These are phyloP conservation scores for Marasmarcha lunaedactyla DNA, from an alignment of 2,888 invertebrate species.

Conservation along the genomic window DNA sequence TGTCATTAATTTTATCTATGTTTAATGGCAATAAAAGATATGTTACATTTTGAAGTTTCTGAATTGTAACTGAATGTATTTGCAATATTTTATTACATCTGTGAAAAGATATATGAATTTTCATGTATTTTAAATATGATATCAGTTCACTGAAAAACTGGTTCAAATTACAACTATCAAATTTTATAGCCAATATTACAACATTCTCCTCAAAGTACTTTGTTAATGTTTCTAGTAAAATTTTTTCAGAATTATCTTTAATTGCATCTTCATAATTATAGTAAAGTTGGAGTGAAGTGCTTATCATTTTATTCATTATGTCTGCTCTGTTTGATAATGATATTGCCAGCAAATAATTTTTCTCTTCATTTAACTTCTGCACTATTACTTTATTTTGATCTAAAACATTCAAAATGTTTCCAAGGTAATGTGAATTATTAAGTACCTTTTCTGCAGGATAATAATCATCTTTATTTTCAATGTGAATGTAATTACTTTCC, in stretches of 20 bases:
- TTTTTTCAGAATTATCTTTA: constrained; percentile 23
- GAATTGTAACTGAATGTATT: neutral
- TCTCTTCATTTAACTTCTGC: constrained; percentile 30
- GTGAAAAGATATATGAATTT: constrained; percentile 34
- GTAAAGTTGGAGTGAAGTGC: constrained; percentile 26
- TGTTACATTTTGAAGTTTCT: neutral
- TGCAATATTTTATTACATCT: neutral
- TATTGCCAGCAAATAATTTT: constrained; percentile 34
- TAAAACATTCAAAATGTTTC: constrained; percentile 32
- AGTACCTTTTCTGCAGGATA: constrained; percentile 31
- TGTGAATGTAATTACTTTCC: constrained; percentile 23
- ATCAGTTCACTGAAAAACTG: neutral
- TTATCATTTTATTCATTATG: constrained; percentile 33
- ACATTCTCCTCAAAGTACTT: constrained; percentile 33
- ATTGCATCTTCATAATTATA: constrained; percentile 38
- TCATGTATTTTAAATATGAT: neutral
- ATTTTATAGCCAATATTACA: constrained; percentile 9
- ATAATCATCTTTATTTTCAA: constrained; percentile 22
- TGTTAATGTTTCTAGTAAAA: constrained; percentile 29
- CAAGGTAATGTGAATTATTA: constrained; percentile 32
- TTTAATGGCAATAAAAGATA: constrained; percentile 32
- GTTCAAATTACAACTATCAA: neutral
- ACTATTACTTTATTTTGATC: constrained; percentile 30
- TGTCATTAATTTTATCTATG: constrained; percentile 16
- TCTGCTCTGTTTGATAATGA: constrained; percentile 43